Percentiles rank a stretch among this genome's conserved stretches.
Conservation (phyloP, 2,888 invertebrate species). For the Himalopsyche anomala region DNA sequence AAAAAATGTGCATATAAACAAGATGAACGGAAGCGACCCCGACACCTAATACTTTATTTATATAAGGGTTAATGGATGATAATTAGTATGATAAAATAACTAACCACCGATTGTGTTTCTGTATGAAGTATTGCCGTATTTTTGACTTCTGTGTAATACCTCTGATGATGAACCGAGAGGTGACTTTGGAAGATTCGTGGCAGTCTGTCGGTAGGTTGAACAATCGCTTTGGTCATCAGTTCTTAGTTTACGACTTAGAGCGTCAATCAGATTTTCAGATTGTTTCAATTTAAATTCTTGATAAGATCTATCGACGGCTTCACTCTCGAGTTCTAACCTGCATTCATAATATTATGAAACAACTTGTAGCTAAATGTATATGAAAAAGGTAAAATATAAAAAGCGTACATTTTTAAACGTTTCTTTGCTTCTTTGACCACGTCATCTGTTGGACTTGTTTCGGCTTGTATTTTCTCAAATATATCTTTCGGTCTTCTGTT, state of each 20-base stretch:
- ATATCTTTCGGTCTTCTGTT: constrained; percentile 8
- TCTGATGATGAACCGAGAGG: constrained; percentile 33
- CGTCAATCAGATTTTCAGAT: constrained; percentile 52
- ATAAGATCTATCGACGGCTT: constrained; percentile 77
- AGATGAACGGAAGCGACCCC: no score
- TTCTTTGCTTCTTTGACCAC: constrained; percentile 76
- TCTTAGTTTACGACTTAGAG: constrained; percentile 16
- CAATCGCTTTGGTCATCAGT: neutral
- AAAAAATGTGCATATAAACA: no score
- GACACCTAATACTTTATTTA: neutral
- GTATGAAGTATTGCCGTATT: constrained; percentile 9
- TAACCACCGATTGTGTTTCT: constrained; percentile 21
- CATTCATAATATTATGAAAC: constrained; percentile 11
- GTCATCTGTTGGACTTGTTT: constrained; percentile 72
- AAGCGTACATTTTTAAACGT: constrained; percentile 71
- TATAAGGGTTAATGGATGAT: neutral
- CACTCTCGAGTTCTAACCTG: constrained; percentile 78
- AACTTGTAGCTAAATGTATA: neutral
- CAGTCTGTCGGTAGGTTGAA: neutral
- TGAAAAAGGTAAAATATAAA: constrained; percentile 21
- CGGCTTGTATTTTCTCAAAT: constrained; percentile 66
- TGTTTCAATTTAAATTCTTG: constrained; percentile 71
- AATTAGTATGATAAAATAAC: neutral
- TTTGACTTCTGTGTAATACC: constrained; percentile 19
- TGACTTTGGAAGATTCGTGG: constrained; percentile 47